Conservation (phyloP, 2,797 vertebrate species). For the Pitangus sulphuratus region DNA sequence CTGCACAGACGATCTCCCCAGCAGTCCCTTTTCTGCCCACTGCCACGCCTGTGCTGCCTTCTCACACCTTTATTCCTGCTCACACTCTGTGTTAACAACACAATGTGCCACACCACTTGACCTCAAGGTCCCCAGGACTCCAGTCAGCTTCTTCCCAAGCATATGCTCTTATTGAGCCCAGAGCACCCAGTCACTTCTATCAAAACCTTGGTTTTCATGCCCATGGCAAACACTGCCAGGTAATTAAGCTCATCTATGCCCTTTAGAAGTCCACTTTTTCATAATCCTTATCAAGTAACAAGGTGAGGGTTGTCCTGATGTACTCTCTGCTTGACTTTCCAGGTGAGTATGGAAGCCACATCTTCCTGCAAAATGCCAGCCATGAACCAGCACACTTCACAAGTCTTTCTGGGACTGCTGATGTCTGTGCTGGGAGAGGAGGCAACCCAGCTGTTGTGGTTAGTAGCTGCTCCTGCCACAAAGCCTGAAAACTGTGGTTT, state of each 20-base stretch:
- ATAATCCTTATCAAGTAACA: not conserved
- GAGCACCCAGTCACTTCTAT: not conserved
- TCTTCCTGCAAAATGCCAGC: not conserved
- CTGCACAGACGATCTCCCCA: not conserved
- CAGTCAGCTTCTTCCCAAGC: not conserved
- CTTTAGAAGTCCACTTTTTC: not conserved
- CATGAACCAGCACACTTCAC: not conserved
- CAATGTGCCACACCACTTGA: not conserved
- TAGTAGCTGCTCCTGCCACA: not conserved
- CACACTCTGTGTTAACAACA: too few species aligned
- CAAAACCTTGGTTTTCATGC: not conserved
- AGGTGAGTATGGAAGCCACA: not conserved
- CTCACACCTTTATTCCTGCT: rapidly evolving
- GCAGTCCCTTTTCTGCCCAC: not conserved
- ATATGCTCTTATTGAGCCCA: not conserved
- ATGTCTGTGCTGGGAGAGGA: not conserved
- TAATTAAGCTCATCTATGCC: not conserved
- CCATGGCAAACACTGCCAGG: not conserved
- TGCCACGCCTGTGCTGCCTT: not conserved
- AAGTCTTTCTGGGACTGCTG: not conserved
- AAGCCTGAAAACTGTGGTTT: not conserved
- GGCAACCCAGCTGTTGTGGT: not conserved
- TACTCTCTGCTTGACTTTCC: not conserved
- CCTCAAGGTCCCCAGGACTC: not conserved
- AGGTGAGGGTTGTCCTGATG: not conserved